These are phyloP conservation scores for Clepsis dumicolana DNA, from an alignment of 2,888 invertebrate species.

Conservation along the genomic window DNA sequence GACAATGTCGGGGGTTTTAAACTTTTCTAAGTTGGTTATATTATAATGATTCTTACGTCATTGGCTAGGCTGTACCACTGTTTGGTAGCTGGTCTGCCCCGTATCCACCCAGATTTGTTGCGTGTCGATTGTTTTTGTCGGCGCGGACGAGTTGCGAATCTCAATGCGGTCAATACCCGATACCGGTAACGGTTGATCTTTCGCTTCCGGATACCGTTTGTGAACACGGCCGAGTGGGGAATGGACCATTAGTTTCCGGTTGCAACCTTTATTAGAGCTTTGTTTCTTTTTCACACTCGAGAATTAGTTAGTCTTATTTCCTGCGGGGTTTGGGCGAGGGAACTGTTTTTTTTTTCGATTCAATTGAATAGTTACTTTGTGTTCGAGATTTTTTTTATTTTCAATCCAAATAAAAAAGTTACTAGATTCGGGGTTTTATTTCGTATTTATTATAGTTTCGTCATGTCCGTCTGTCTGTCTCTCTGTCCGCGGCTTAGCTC, in stretches of 20 bases:
- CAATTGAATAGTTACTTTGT: too few relatives aligned
- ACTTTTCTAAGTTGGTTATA: too few relatives aligned
- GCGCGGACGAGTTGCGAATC: slow-evolving; percentile 42
- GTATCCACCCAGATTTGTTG: slow-evolving; percentile 71
- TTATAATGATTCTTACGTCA: too few relatives aligned
- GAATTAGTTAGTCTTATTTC: slow-evolving; percentile 11
- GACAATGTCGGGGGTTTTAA: too few relatives aligned
- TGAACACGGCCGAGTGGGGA: slow-evolving; percentile 17
- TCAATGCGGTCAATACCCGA: slow-evolving; percentile 39
- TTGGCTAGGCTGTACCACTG: slow-evolving; percentile 18
- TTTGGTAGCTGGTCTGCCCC: slow-evolving; percentile 51
- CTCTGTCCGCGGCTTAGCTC: too few relatives aligned
- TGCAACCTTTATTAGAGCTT: slow-evolving; percentile 26
- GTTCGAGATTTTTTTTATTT: too few relatives aligned
- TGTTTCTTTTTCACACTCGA: slow-evolving; percentile 14
- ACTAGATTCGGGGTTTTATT: too few relatives aligned
- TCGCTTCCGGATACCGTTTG: slow-evolving; percentile 25
- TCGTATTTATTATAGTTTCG: too few relatives aligned
- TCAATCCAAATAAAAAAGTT: too few relatives aligned
- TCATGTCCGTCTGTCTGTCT: too few relatives aligned
- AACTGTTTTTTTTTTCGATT: too few relatives aligned
- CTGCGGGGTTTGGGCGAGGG: not conserved
- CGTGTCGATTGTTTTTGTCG: slow-evolving; percentile 77
- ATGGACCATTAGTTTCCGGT: slow-evolving; percentile 28
- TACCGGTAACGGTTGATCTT: slow-evolving; percentile 33